Percentiles rank a stretch among this genome's conserved stretches.
phyloP scores from a whole-genome alignment of 2,888 invertebrate species.

The Pandemis heparana region DNA sequence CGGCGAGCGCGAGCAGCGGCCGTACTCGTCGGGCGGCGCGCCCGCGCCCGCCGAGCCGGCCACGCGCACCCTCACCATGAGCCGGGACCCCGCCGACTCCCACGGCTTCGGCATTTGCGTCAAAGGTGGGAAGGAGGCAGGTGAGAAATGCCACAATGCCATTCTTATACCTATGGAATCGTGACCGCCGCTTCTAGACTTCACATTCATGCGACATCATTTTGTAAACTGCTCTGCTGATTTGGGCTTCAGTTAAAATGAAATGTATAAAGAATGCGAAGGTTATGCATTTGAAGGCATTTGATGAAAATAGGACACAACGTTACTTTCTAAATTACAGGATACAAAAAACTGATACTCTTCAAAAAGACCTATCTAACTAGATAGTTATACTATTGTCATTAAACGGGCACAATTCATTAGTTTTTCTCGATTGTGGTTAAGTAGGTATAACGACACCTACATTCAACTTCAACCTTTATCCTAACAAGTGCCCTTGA shows the following conservation, averaged over 20 bases:
- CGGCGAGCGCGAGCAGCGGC: slow-evolving; percentile 82
- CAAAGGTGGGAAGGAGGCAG: slow-evolving; percentile 96
- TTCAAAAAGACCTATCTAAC: too few species aligned
- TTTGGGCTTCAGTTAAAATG: slow-evolving; percentile 3
- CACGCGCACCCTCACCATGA: slow-evolving; percentile 94
- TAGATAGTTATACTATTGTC: too few species aligned
- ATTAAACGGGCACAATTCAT: too few species aligned
- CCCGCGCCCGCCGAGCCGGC: slow-evolving; percentile 90
- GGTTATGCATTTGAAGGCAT: too few species aligned
- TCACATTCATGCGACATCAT: slow-evolving; percentile 18
- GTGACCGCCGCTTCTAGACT: slow-evolving; percentile 30
- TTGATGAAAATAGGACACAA: background rate
- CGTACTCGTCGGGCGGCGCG: slow-evolving; percentile 84
- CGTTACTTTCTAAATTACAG: background rate
- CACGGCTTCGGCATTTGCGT: slow-evolving; percentile 97
- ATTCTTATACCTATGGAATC: slow-evolving; percentile 37
- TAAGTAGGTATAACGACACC: background rate
- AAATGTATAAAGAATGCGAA: too few species aligned
- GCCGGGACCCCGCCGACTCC: slow-evolving; percentile 91
- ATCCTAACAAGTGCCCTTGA: background rate
- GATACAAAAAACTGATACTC: background rate
- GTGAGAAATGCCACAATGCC: slow-evolving; percentile 72
- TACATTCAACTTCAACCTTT: background rate
- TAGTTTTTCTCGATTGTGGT: too few species aligned
- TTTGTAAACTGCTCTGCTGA: background rate